phyloP scores from a whole-genome alignment of 2,888 invertebrate species.

The Drosophila seclusa region DNA sequence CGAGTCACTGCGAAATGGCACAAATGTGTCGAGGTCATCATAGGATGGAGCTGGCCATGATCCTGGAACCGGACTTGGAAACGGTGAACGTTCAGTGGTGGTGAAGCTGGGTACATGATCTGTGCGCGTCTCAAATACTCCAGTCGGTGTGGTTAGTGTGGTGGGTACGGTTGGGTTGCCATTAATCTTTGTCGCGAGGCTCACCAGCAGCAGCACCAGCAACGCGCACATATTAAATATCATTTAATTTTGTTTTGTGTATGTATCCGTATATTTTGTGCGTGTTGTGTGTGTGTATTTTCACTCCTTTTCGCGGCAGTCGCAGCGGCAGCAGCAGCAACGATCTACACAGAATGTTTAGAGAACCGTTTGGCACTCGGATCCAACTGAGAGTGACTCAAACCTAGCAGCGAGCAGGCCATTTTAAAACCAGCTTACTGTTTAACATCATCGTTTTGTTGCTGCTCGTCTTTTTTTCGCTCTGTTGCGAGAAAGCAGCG shows the following conservation, averaged over 20 bases:
- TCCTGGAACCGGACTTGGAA: slow-evolving; percentile 3
- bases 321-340: slow-evolving; percentile 19
- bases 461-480: slow-evolving; percentile 25
- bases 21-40: slow-evolving; percentile 79
- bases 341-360: slow-evolving; percentile 20
- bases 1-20: slow-evolving; percentile 82
- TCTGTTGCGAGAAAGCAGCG: slow-evolving; percentile 14
- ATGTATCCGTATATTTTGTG: slow-evolving; percentile 22
- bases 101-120: slow-evolving; percentile 46
- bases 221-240: slow-evolving; percentile 32
- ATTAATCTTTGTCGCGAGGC: slow-evolving; percentile 24
- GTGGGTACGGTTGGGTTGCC: slow-evolving; percentile 59
- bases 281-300: slow-evolving; percentile 17
- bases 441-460: slow-evolving; percentile 31
- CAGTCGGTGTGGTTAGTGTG: slow-evolving; percentile 64
- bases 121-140: slow-evolving; percentile 68
- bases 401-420: slow-evolving; percentile 46
- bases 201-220: slow-evolving; percentile 18
- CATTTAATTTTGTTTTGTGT: slow-evolving; percentile 28
- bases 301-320: slow-evolving; percentile 33
- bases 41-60: slow-evolving; percentile 37
- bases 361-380: slow-evolving; percentile 65
- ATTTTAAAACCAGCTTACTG: slow-evolving; percentile 73
- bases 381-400: slow-evolving; percentile 70
- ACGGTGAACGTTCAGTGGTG: slow-evolving; percentile 3